Evolutionary conservation across 2,113 vertebrate genomes (phyloP), one percentile per base, ranked within the genome.

Genomic region (Macquaria ambigua): DNA sequence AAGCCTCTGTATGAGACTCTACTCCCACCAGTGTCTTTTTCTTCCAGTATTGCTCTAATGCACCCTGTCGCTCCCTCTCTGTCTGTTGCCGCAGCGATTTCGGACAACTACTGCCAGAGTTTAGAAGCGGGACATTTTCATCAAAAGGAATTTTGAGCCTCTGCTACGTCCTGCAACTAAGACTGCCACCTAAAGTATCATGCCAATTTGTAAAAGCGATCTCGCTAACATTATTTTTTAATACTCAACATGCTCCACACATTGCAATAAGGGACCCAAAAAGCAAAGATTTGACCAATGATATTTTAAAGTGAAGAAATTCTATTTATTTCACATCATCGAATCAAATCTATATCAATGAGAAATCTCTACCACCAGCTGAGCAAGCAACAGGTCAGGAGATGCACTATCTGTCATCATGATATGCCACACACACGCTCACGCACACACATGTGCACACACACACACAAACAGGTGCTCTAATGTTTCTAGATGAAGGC

Each of bases 401-500:
- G 79, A 88, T 55, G 70, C 52, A 87, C 64, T 66, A 73, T 89
- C 79, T 87, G 86, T 92, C 81, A 76, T 91, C 86, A 89, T 93
- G 91, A 88, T 86, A 90, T 91, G 89, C 81, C 91, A 84, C 73
- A 83, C 86, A 63, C 77, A 1, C 77, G 0, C 74, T 0, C 73
- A 23, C 41, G 20, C 46, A 71, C 50, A 23, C 72, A 59, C 72
- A 31, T 56, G 15, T 9, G 31, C 74, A 62, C 71, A 61, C 63
- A 39, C 64, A 46, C 63, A 69, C 77, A 83, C 73, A 77, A 77
- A 87, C 90, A 93, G 85, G 89, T 91, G 86, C 86, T 92, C 84
- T 92, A 91, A 90, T 92, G 91, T 92, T 79, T 92, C 93, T 95
- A 95, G 83, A 95, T 94, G 95, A 96, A 96, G 96, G 96, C 96